Conservation (phyloP, 2,797 vertebrate species). For the Paguma larvata region DNA sequence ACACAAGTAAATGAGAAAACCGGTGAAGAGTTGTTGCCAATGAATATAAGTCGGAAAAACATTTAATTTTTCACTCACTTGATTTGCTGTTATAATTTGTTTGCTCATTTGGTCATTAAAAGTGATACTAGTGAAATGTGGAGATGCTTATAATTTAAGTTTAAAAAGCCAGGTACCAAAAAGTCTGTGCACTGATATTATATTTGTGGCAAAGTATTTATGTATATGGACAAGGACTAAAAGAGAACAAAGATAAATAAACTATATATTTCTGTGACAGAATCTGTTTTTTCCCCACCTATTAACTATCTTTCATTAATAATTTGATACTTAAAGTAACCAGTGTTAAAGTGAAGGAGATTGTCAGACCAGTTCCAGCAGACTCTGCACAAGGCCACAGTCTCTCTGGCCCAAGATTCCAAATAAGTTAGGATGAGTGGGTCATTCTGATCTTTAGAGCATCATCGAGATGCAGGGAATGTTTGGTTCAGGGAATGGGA, state of each 20-base stretch:
- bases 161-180: neutral
- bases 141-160: neutral
- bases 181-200: slow-evolving; percentile 50
- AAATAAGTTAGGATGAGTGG: neutral
- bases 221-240: neutral
- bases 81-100: neutral
- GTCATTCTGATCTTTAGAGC: neutral
- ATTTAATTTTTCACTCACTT: neutral
- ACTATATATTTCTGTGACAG: slow-evolving; percentile 54
- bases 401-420: neutral
- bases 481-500: neutral
- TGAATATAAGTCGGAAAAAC: neutral
- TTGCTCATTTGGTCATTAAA: neutral
- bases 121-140: neutral
- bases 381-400: neutral
- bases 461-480: neutral
- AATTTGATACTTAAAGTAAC: neutral
- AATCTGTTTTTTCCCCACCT: neutral
- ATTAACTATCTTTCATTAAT: neutral
- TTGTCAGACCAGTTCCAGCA: neutral
- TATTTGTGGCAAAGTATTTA: slow-evolving; percentile 60
- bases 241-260: slow-evolving; percentile 55
- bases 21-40: neutral
- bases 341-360: neutral
- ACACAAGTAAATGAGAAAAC: neutral